Conservation (phyloP, 2,888 invertebrate species). For the Lasioglossum villosulum region DNA sequence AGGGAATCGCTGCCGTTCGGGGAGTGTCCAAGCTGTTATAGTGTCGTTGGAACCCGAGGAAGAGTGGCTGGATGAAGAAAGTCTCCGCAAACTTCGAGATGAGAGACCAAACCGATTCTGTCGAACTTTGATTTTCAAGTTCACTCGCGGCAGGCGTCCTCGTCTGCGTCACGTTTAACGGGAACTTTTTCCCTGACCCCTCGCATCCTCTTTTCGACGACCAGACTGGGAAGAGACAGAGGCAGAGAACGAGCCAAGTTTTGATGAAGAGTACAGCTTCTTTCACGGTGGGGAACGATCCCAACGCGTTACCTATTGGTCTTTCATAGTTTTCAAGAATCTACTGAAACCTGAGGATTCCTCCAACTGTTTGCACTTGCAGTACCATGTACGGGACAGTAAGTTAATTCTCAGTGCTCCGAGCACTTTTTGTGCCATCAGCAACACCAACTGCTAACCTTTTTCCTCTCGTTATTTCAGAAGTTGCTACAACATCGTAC, state of each 20-base stretch:
- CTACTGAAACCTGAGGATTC: background rate
- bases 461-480: background rate
- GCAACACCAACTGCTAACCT: too few species aligned
- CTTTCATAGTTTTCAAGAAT: background rate
- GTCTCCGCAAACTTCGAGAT: constrained; percentile 60
- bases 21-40: constrained; percentile 42
- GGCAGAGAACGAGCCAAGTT: constrained; percentile 60
- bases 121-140: constrained; percentile 74
- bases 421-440: background rate
- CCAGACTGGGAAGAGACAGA: constrained; percentile 33
- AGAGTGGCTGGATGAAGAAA: constrained; percentile 42
- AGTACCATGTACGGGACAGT: background rate
- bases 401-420: background rate
- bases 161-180: constrained; percentile 51
- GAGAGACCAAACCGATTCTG: constrained; percentile 68
- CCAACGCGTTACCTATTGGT: background rate
- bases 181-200: constrained; percentile 63
- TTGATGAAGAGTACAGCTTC: constrained; percentile 67
- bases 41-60: constrained; percentile 22
- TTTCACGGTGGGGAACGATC: background rate
- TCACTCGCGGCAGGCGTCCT: constrained; percentile 29
- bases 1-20: constrained; percentile 20
- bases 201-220: constrained; percentile 41
- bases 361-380: background rate
- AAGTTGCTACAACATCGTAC: background rate